Base-by-base conservation (phyloP, 2,113 vertebrate species). In the Pangasianodon gigas region DNA sequence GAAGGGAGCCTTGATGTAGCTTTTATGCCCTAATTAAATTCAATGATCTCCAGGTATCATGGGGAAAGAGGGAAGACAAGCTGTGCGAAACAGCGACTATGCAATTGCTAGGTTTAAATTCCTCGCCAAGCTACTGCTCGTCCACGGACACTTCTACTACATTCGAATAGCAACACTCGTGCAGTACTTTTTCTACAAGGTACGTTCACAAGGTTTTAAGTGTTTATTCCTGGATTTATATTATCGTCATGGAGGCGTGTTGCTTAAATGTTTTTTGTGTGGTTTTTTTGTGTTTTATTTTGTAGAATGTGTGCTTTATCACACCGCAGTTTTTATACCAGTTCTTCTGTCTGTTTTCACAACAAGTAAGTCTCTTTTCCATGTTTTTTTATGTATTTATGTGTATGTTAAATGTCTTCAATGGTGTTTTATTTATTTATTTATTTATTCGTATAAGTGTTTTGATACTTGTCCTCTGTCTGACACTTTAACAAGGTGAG, bases 101-200 rank as follows among this genome's bases (percentile, higher is more conserved):
- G 98, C 98, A 97, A 97, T 99, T 92, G 98, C 98, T 91, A 97
- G 98, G 93, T 99, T 99, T 95, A 98, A 96, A 95, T 99, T 99
- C 95, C 97, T 99, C 91, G 96, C 98, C 91, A 99, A 99, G 95
- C 95, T 99, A 85, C 97, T 99, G 94, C 96, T 99, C 95, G 98
- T 99, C 95, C 98, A 99, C 90, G 98, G 98, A 90, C 98, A 99
- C 96, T 98, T 98, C 97, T 99, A 99, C 96, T 99, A 99, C 95
- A 96, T 99, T 96, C 97, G 98, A 96, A 97, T 99, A 97, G 96
- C 98, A 91, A 99, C 97, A 69, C 98, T 99, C 96, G 98, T 99
- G 97, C 98, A 99, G 96, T 99, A 99, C 97, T 99, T 99, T 99
- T 99, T 99, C 98, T 99, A 99, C 96, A 99, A 99, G 98, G 98